These are phyloP conservation scores for Dryobotodes eremita DNA, from an alignment of 2,888 invertebrate genomes.

Conservation along the genomic window DNA sequence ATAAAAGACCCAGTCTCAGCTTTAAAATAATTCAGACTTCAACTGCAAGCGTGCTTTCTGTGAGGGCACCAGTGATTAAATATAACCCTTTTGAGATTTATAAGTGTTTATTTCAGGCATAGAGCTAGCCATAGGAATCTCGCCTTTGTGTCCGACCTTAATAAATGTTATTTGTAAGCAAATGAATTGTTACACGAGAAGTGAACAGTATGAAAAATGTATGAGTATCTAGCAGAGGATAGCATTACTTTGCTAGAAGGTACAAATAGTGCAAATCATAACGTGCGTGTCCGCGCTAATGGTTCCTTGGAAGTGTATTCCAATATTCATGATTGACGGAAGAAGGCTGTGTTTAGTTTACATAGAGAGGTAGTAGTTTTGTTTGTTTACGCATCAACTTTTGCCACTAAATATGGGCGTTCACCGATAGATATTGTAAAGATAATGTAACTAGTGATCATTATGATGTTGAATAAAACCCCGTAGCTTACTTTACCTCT, in stretches of 20 bases:
- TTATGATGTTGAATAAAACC: constrained; percentile 26
- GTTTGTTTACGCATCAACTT: constrained; percentile 36
- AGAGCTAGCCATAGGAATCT: constrained; percentile 71
- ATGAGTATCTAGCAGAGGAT: constrained; percentile 72
- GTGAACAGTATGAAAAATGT: constrained; percentile 80
- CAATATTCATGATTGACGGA: constrained; percentile 55
- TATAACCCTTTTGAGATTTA: constrained; percentile 87
- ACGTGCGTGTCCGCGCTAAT: constrained; percentile 41
- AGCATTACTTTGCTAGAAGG: constrained; percentile 68
- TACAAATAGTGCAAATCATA: constrained; percentile 70
- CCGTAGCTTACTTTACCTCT: constrained; percentile 9
- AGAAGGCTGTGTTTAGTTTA: constrained; percentile 43
- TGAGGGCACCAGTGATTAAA: constrained; percentile 87
- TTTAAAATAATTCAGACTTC: constrained; percentile 87
- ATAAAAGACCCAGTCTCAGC: constrained; percentile 84
- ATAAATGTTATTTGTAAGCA: constrained; percentile 85
- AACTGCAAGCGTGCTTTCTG: constrained; percentile 85
- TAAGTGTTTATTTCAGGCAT: constrained; percentile 86
- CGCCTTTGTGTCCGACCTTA: constrained; percentile 80
- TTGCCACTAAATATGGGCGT: constrained; percentile 19
- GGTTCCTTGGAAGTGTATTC: constrained; percentile 38
- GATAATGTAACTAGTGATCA: constrained; percentile 32
- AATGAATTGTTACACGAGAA: constrained; percentile 82
- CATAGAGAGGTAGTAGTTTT: constrained; percentile 15
- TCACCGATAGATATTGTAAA: constrained; percentile 21